Evolutionary conservation across 2,797 vertebrate genomes (phyloP), one percentile per base, ranked within the genome.

Genomic region (Melanotaenia pygmaea): DNA sequence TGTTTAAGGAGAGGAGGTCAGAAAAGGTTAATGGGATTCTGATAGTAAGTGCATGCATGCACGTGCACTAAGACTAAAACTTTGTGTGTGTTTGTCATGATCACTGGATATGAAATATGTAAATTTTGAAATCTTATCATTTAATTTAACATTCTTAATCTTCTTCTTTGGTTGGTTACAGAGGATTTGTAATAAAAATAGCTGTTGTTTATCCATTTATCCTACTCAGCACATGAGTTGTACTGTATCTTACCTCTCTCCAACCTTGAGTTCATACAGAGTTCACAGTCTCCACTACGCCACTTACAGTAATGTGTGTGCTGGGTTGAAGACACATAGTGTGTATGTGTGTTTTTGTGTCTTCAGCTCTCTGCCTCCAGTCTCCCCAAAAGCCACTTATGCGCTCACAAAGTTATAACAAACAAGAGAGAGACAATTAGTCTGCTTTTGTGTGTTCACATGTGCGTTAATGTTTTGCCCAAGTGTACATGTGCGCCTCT

Each of bases 211-310:
- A 12, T 63, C 43, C 1, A 8, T 64, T 54, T 45, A 32, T 80
- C 45, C 56, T 8, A 50, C 50, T 16, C 57, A 81, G 71, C 73
- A 62, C 66, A 72, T 80, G 81, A 64, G 74, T 67, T 45, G 72
- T 76, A 77, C 80, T 84, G 77, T 47, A 77, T 84, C 83, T 91
- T 86, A 92, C 91, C 91, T 90, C 86, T 71, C 73, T 72, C 77
- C 91, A 77, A 92, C 89, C 92, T 85, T 60, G 79, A 90, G 92
- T 93, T 93, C 91, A 93, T 18, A 59, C 71, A 84, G 88, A 93
- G 92, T 93, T 93, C 91, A 91, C 76, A 37, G 84, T 88, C 84
- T 76, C 74, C 82, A 80, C 76, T 74, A 72, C 63, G 56, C 69
- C 75, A 85, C 86, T 90, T 88, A 72, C 61, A 64, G 61, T 64